Evolutionary conservation across 1,140 invertebrate genomes (phyloP).

Genomic region (Tetramorium parvispinum): DNA sequence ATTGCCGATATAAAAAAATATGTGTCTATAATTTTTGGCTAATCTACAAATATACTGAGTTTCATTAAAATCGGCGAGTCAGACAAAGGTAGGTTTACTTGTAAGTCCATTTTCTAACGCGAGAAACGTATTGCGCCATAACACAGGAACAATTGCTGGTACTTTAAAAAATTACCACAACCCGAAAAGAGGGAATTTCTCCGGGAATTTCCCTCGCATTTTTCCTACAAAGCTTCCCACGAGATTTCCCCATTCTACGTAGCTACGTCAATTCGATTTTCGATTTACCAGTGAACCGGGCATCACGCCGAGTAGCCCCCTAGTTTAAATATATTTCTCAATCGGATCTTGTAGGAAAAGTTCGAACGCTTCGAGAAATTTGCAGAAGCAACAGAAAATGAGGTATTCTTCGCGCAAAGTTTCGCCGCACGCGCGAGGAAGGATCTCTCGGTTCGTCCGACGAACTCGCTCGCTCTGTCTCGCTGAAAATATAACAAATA

Average conservation of each 20-base stretch:
- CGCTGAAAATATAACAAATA: background rate
- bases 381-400: constrained; percentile 13
- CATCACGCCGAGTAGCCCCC: background rate
- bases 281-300: constrained; percentile 32
- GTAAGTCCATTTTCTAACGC: constrained; percentile 8
- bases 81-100: too few relatives aligned
- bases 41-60: too few relatives aligned
- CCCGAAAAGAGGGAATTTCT: constrained; percentile 2
- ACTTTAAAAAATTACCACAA: constrained; percentile 39
- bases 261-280: constrained; percentile 41
- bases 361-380: background rate
- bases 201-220: constrained; percentile 6
- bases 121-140: constrained; percentile 13
- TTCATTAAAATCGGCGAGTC: too few relatives aligned
- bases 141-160: constrained; percentile 20
- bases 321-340: background rate
- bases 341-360: constrained; percentile 3
- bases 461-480: background rate
- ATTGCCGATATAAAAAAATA: too few relatives aligned
- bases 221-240: background rate
- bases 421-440: background rate
- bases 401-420: constrained; percentile 21
- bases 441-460: background rate
- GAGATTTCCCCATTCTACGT: background rate
- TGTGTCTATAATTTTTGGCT: too few relatives aligned